phyloP scores from a whole-genome alignment of 2,113 vertebrate genomes.

The Kobus ellipsiprymnus region DNA sequence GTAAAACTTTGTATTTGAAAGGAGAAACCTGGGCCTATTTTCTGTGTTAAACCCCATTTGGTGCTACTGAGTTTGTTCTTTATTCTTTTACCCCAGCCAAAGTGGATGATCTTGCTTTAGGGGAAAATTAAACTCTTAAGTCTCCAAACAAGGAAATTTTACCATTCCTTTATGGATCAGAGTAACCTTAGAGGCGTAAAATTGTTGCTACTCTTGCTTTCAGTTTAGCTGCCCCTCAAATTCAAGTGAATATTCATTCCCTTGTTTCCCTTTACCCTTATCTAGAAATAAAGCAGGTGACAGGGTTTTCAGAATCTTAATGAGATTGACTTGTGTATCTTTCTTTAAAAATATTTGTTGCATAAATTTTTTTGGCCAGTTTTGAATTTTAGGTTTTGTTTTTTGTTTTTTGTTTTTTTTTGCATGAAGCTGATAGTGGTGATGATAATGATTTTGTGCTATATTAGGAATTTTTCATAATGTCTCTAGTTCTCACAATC shows the following conservation, averaged over 20 bases:
- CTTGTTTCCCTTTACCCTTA: slow-evolving; percentile 27
- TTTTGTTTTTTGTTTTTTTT: not conserved
- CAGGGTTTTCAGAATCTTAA: slow-evolving; percentile 63
- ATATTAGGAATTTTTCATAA: not conserved
- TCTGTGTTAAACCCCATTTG: slow-evolving; percentile 76
- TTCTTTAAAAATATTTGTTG: slow-evolving; percentile 55
- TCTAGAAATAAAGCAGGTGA: slow-evolving; percentile 68
- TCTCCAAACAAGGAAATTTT: slow-evolving; percentile 20
- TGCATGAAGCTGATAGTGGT: slow-evolving; percentile 31
- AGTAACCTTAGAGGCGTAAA: not conserved
- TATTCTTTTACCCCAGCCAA: slow-evolving; percentile 64
- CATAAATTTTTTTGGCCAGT: slow-evolving; percentile 28
- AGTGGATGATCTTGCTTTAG: slow-evolving; percentile 40
- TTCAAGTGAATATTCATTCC: slow-evolving; percentile 48
- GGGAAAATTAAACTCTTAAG: slow-evolving; percentile 24
- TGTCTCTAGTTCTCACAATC: not conserved
- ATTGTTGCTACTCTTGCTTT: slow-evolving; percentile 6
- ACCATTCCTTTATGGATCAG: not conserved
- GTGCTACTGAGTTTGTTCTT: slow-evolving; percentile 77
- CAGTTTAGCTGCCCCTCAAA: slow-evolving; percentile 20
- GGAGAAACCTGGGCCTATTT: slow-evolving; percentile 73
- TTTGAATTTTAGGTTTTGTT: slow-evolving; percentile 10
- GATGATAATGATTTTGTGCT: slow-evolving; percentile 6
- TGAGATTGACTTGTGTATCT: slow-evolving; percentile 45
- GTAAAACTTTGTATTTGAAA: slow-evolving; percentile 79